These are phyloP conservation scores for Pagetopsis macropterus DNA, from an alignment of 2,797 vertebrate species.

Conservation along the genomic window DNA sequence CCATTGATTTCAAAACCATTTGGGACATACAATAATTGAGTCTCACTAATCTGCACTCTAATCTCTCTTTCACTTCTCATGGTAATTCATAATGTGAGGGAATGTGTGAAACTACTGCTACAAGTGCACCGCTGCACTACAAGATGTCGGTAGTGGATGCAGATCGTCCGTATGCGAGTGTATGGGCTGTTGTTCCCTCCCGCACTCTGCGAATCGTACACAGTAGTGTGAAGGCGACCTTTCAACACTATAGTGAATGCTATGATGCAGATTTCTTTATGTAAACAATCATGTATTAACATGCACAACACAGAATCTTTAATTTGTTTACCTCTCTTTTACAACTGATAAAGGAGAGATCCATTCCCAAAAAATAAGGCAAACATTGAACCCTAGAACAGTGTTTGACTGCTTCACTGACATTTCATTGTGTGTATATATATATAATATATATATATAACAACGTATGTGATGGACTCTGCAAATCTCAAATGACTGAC, in stretches of 20 bases:
- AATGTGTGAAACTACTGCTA: slow-evolving; percentile 31
- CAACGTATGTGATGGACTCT: background rate
- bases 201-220: slow-evolving; percentile 17
- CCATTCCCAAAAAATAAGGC: too few species aligned
- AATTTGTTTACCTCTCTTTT: background rate
- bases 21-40: slow-evolving; percentile 68
- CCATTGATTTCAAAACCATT: slow-evolving; percentile 69
- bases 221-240: slow-evolving; percentile 18
- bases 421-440: too few species aligned
- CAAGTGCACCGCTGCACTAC: slow-evolving; percentile 31
- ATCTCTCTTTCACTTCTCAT: slow-evolving; percentile 68
- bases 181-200: slow-evolving; percentile 6
- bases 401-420: too few species aligned
- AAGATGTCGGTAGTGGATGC: slow-evolving; percentile 18
- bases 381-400: too few species aligned
- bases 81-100: slow-evolving; percentile 63
- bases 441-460: too few species aligned
- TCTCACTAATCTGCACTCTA: slow-evolving; percentile 69
- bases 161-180: background rate
- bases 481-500: background rate
- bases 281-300: too few species aligned
- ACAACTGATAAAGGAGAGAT: too few species aligned
- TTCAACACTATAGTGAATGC: background rate
- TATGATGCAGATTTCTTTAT: too few species aligned
- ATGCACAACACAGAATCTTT: background rate